Conservation (phyloP, 1,140 invertebrate species). For the Nasonia vitripennis region DNA sequence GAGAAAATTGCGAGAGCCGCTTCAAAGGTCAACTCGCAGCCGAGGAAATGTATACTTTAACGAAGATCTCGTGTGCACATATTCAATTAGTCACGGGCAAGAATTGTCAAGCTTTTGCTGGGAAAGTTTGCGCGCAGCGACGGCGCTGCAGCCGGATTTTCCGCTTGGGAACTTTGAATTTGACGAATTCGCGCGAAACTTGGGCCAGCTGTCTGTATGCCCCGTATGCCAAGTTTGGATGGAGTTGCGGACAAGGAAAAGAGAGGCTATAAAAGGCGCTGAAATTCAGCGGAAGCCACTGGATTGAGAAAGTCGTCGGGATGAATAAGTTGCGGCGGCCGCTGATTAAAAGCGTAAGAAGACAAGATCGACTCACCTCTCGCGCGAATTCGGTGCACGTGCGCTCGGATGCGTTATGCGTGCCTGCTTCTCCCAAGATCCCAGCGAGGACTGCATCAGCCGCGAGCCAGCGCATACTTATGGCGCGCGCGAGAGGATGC, state of each 20-base stretch:
- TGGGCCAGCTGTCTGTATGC: too few species aligned
- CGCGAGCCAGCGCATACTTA: not conserved
- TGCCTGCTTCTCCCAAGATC: not conserved
- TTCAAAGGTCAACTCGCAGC: too few species aligned
- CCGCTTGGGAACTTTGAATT: not conserved
- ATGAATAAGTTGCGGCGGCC: too few species aligned
- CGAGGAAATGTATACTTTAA: too few species aligned
- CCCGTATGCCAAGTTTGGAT: not conserved
- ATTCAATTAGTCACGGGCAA: too few species aligned
- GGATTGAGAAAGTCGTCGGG: too few species aligned
- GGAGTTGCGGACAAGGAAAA: not conserved
- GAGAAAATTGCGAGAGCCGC: too few species aligned
- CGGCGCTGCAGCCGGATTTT: not conserved
- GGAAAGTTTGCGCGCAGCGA: too few species aligned
- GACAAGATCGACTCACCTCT: not conserved
- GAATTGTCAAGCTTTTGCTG: too few species aligned
- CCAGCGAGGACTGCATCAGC: not conserved
- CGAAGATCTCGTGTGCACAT: too few species aligned
- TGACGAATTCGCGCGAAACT: not conserved
- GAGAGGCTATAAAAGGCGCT: not conserved
- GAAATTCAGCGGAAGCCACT: too few species aligned
- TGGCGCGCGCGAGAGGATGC: not conserved
- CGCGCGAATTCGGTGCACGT: conserved; percentile 3
- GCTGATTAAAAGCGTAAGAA: too few species aligned
- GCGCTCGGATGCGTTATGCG: not conserved